These are phyloP conservation scores for Tachina fera DNA, from an alignment of 2,888 invertebrate species.

Conservation along the genomic window DNA sequence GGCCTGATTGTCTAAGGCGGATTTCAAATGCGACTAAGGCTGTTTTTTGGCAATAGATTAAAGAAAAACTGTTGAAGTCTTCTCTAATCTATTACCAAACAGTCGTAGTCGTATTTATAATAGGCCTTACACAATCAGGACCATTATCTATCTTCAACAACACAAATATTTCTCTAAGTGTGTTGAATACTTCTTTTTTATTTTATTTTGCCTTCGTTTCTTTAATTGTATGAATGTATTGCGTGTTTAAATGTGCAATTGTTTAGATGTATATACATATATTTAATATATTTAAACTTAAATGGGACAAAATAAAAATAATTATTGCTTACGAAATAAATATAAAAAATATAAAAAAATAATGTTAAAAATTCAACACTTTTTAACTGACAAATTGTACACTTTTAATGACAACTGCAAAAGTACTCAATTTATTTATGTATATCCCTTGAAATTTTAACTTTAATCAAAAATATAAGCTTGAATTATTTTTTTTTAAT, in stretches of 20 bases:
- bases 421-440: conserved; percentile 43
- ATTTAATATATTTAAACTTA: conserved; percentile 37
- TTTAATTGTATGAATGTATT: conserved; percentile 69
- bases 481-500: conserved; percentile 38
- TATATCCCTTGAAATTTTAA: conserved; percentile 29
- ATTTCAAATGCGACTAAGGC: too few relatives aligned
- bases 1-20: too few relatives aligned
- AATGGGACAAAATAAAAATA: conserved; percentile 33
- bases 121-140: too few relatives aligned
- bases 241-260: conserved; percentile 78
- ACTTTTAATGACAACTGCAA: conserved; percentile 49
- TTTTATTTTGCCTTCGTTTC: conserved; percentile 33
- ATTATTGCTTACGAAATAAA: conserved; percentile 17
- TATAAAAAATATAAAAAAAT: neutral
- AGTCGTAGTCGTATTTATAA: too few relatives aligned
- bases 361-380: conserved; percentile 43
- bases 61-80: too few relatives aligned
- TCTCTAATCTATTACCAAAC: too few relatives aligned
- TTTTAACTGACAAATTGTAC: conserved; percentile 54
- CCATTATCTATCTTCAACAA: conserved; percentile 26
- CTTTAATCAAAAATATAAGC: conserved; percentile 40
- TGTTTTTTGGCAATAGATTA: too few relatives aligned
- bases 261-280: conserved; percentile 74
- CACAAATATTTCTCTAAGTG: conserved; percentile 68
- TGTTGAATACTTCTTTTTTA: conserved; percentile 44